phyloP scores from a whole-genome alignment of 2,797 vertebrate genomes.

The Spinus olivaceus region DNA sequence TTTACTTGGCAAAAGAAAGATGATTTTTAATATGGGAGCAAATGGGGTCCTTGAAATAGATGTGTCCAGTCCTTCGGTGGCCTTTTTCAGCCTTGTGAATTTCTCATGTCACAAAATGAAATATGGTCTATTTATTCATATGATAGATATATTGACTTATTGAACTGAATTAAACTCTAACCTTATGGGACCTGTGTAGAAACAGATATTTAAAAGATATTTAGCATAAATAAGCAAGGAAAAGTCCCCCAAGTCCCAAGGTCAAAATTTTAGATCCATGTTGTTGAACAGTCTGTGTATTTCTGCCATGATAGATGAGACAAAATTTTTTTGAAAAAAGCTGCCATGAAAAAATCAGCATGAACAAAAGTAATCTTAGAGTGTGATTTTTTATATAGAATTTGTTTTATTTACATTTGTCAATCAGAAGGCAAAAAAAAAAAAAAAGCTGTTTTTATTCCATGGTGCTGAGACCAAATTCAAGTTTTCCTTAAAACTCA shows the following conservation, averaged over 20 bases:
- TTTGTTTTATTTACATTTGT: conserved; percentile 32
- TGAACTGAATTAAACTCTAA: neutral
- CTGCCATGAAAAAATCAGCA: neutral
- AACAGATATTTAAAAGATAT: neutral
- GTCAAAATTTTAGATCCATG: neutral
- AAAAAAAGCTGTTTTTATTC: conserved; percentile 18
- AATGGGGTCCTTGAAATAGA: neutral
- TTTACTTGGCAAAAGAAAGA: neutral
- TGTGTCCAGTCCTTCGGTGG: neutral
- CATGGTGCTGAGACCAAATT: conserved; percentile 17
- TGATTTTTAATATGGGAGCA: neutral
- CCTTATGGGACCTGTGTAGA: neutral
- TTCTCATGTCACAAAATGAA: neutral
- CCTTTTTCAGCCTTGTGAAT: neutral
- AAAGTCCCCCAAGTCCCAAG: neutral
- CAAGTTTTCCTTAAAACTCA: conserved; percentile 48
- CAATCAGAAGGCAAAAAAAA: neutral
- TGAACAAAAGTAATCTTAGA: neutral
- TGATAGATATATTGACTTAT: neutral
- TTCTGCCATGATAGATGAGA: neutral
- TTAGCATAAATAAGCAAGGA: neutral
- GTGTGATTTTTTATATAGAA: conserved; percentile 9
- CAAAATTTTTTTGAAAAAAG: neutral
- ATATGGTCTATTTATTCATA: neutral
- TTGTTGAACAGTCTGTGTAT: neutral